Evolutionary conservation across 2,113 vertebrate genomes (phyloP), one percentile per base, ranked within the genome.

Genomic region (Pollimyrus isidori): DNA sequence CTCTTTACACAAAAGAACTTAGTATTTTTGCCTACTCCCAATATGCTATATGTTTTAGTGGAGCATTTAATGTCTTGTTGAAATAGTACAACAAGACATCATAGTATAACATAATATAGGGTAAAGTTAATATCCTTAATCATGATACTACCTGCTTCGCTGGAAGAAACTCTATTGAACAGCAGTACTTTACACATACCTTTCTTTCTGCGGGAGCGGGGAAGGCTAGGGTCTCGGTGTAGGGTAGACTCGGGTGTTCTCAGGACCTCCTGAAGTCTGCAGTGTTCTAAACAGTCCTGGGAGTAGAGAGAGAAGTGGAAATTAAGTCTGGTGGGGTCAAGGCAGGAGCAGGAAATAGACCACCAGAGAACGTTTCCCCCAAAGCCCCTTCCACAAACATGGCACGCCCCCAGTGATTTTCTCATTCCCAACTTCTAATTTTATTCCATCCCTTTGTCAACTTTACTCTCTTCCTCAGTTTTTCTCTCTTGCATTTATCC

Each of bases 201-300:
- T 23, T 82, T 92, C 90, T 92, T 95, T 89, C 92, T 93, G 85
- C 95, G 94, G 83, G 62, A 91, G 86, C 91, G 93, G 26, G 94
- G 95, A 86, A 95, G 89, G 46, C 92, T 94, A 13, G 46, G 76
- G 84, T 96, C 95, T 30, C 84, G 86, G 80, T 89, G 91, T 1
- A 50, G 49, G 30, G 39, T 42, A 19, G 93, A 89, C 46, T 95
- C 94, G 0, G 95, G 93, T 1, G 94, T 95, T 30, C 84, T 94
- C 89, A 96, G 91, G 50, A 96, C 90, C 84, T 95, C 94, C 91
- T 95, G 95, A 87, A 96, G 91, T 80, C 88, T 90, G 45, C 88
- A 56, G 86, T 96, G 95, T 26, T 95, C 93, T 76, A 94, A 91
- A 53, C 84, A 90, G 11, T 93, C 93, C 95, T 95, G 69, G 1